Conservation (phyloP, 2,888 invertebrate genomes). For the Tiliacea citrago region DNA sequence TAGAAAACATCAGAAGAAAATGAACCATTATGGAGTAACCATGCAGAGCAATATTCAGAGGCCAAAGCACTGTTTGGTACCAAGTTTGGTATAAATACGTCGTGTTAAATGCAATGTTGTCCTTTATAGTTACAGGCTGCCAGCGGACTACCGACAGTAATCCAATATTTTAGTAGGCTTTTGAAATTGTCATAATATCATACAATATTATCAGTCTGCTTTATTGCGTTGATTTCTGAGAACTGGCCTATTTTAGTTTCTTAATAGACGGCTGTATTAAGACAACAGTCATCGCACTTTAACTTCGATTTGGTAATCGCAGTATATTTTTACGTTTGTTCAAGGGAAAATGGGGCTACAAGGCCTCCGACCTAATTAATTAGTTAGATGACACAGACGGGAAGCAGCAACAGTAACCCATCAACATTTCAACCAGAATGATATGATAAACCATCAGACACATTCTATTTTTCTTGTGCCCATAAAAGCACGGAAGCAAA, state of each 20-base stretch:
- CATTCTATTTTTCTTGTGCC: constrained; percentile 30
- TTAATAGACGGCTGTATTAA: not conserved
- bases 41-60: constrained; percentile 2
- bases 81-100: constrained; percentile 13
- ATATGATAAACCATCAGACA: constrained; percentile 29
- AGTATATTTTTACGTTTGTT: not conserved
- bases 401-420: constrained; percentile 29
- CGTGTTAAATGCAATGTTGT: constrained; percentile 6
- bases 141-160: not conserved
- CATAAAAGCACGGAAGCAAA: constrained; percentile 45
- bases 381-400: constrained; percentile 2
- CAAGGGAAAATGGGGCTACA: not conserved
- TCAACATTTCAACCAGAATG: constrained; percentile 25
- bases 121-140: constrained; percentile 4
- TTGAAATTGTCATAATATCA: constrained; percentile 17
- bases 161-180: constrained; percentile 18
- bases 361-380: not conserved
- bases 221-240: constrained; percentile 1
- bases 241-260: not conserved
- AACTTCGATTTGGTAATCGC: not conserved
- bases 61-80: constrained; percentile 9
- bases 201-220: not conserved
- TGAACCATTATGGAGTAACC: constrained; percentile 32
- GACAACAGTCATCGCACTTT: not conserved
- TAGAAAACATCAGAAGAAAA: constrained; percentile 51